Conservation (phyloP, 2,113 vertebrate genomes). For the Triplophysa siluroides region DNA sequence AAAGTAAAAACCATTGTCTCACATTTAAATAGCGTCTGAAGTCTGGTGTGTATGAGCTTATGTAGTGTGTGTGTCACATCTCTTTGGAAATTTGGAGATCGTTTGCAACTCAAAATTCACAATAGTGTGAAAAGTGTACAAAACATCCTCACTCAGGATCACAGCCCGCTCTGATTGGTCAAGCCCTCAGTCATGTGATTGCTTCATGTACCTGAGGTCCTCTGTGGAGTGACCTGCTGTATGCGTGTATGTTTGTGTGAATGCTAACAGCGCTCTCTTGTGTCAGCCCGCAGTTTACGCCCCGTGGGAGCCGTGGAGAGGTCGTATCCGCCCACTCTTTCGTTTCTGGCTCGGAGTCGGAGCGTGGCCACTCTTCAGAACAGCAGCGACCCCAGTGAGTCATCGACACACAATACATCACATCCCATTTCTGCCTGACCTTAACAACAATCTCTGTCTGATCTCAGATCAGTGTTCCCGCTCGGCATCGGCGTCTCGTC, state of each 20-base stretch:
- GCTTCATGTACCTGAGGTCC: neutral
- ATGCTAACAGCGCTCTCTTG: conserved; percentile 60
- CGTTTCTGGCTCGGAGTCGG: conserved; percentile 92
- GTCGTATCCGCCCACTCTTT: conserved; percentile 92
- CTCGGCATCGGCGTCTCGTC: conserved; percentile 87
- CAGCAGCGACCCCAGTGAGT: conserved; percentile 87
- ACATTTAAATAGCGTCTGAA: neutral
- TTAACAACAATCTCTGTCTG: neutral
- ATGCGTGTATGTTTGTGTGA: neutral
- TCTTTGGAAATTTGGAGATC: neutral
- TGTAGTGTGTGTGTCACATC: neutral
- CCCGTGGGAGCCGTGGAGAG: conserved; percentile 97
- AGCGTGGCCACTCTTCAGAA: conserved; percentile 89
- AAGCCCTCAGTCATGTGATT: neutral
- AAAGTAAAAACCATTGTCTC: too few species aligned
- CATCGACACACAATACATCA: neutral
- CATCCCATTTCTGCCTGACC: neutral
- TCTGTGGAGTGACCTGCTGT: neutral
- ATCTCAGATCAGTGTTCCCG: conserved; percentile 81
- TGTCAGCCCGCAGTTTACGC: conserved; percentile 89
- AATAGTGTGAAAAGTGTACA: too few species aligned
- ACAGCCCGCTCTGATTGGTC: neutral
- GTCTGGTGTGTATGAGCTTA: neutral
- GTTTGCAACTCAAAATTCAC: neutral
- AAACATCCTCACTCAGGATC: neutral